Evolutionary conservation across 2,113 vertebrate species (phyloP), one percentile per base, ranked within the genome.

Genomic region (Arothron firmamentum): DNA sequence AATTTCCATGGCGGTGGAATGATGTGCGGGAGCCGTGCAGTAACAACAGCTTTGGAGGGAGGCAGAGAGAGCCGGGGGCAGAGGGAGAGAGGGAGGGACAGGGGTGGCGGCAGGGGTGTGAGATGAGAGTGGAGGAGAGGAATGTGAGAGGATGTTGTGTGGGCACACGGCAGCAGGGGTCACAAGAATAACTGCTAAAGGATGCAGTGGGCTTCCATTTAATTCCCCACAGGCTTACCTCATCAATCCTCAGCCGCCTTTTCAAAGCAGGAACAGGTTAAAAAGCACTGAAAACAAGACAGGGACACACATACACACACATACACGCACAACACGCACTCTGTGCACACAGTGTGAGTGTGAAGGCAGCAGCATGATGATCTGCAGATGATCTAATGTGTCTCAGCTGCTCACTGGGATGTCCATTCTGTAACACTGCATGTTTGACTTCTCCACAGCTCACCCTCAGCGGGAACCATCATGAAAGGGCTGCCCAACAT

Each of bases 1-100:
- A 79, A 85, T 86, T 80, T 85, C 85, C 85, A 86, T 83, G 66
- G 72, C 66, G 53, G 68, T 79, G 88, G 81, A 85, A 89, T 86
- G 82, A 88, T 87, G 86, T 76, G 81, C 79, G 18, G 76, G 84
- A 87, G 83, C 73, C 72, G 69, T 70, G 66, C 85, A 75, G 81
- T 81, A 87, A 85, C 82, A 85, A 80, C 87, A 79, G 87, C 87
- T 85, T 80, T 85, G 75, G 85, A 79, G 53, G 80, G 78, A 64
- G 73, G 74, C 72, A 80, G 81, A 50, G 58, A 21, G 65, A 82
- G 74, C 34, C 49, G 75, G 67, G 57, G 58, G 59, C 58, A 74
- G 62, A 55, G 71, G 20, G 55, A 78, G 68, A 72, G 79, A 79
- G 81, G 76, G 79, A 73, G 71, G 62, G 57, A 68, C 70, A 67